Evolutionary conservation across 2,888 invertebrate species (phyloP).

Genomic region (Actias luna): DNA sequence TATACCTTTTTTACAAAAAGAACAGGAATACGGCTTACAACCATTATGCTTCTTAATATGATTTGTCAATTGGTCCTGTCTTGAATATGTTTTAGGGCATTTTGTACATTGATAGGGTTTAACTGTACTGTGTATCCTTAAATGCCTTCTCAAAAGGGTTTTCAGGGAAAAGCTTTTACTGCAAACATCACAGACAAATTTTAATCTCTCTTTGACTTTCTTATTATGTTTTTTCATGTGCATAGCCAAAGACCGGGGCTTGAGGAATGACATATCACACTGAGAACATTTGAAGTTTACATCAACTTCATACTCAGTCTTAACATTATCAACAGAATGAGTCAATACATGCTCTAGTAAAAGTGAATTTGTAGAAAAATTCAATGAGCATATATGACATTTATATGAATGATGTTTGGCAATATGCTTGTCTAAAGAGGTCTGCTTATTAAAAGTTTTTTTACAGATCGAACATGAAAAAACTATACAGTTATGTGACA

Average conservation of each 20-base stretch:
- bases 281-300: constrained; percentile 66
- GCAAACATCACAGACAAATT: constrained; percentile 71
- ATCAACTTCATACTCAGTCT: constrained; percentile 38
- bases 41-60: constrained; percentile 83
- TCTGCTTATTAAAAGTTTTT: constrained; percentile 49
- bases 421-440: constrained; percentile 57
- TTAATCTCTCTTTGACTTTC: constrained; percentile 44
- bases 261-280: constrained; percentile 78
- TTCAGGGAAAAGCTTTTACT: constrained; percentile 65
- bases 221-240: constrained; percentile 57
- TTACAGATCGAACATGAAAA: constrained; percentile 52
- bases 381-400: constrained; percentile 37
- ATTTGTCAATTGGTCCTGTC: constrained; percentile 79
- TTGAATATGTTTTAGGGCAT: constrained; percentile 81
- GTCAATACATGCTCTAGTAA: constrained; percentile 36
- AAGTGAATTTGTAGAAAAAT: constrained; percentile 31
- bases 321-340: constrained; percentile 33
- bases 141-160: constrained; percentile 68
- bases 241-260: constrained; percentile 71
- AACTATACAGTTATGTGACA: constrained; percentile 51
- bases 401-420: constrained; percentile 43
- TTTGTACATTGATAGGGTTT: constrained; percentile 77
- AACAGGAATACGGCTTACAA: constrained; percentile 80
- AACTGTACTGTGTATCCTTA: constrained; percentile 76
- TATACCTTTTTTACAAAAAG: constrained; percentile 82